Evolutionary conservation across 2,888 invertebrate genomes (phyloP).

Genomic region (Emmelina monodactyla): DNA sequence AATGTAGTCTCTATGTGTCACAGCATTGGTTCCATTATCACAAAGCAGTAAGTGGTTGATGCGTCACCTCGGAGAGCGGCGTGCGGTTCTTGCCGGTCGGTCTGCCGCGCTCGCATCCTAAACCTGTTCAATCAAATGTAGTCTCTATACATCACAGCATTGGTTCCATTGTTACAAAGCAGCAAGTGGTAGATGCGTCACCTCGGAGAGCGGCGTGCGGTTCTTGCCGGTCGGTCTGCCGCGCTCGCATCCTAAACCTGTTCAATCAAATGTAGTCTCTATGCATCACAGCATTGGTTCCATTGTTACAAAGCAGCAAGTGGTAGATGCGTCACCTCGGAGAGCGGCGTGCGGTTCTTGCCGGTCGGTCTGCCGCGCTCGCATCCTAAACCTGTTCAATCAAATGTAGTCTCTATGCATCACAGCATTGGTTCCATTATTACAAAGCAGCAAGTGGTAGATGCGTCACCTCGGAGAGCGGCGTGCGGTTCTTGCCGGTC

Average conservation of each 20-base stretch:
- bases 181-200: too few relatives aligned
- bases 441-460: too few relatives aligned
- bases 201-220: not conserved
- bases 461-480: not conserved
- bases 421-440: too few relatives aligned
- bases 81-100: not conserved
- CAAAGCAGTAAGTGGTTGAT: too few relatives aligned
- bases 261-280: not conserved
- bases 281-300: too few relatives aligned
- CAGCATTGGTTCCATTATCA: too few relatives aligned
- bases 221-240: not conserved
- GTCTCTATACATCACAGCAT: too few relatives aligned
- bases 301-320: too few relatives aligned
- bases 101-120: not conserved
- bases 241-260: not conserved
- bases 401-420: not conserved
- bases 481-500: not conserved
- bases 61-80: not conserved
- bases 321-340: too few relatives aligned
- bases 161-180: too few relatives aligned
- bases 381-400: not conserved
- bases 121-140: not conserved
- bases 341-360: not conserved
- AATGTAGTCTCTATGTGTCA: not conserved
- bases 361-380: not conserved